Percentiles rank a stretch among this genome's conserved stretches.
Evolutionary conservation across 64 coral and sea anemone genomes (phyloP).

Genomic region (Porites australiensis): DNA sequence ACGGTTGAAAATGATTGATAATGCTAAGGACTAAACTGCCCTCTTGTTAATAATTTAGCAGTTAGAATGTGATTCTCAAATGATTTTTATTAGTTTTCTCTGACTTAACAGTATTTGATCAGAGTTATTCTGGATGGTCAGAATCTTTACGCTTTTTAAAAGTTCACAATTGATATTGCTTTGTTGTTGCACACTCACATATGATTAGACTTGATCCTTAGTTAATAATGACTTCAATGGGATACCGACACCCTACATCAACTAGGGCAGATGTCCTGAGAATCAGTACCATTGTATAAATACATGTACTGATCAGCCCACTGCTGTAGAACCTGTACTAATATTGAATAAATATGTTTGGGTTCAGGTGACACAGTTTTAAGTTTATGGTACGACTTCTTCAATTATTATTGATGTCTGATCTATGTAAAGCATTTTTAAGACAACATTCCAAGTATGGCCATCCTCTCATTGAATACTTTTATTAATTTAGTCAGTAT

Average conservation of each 20-base stretch:
- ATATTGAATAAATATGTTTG: too few species aligned
- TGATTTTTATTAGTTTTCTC: conserved; percentile 31
- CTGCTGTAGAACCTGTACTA: too few species aligned
- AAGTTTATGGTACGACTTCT: too few species aligned
- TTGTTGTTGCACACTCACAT: conserved; percentile 49
- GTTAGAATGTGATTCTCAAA: conserved; percentile 30
- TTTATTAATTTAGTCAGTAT: too few species aligned
- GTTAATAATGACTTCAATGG: neutral
- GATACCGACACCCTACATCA: conserved; percentile 46
- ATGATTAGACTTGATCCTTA: conserved; percentile 28
- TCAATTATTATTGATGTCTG: too few species aligned
- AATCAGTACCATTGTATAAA: conserved; percentile 60
- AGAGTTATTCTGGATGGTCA: conserved; percentile 51
- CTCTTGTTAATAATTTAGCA: conserved; percentile 55
- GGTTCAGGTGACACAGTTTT: conserved; percentile 25
- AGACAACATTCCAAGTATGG: too few species aligned
- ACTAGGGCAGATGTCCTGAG: conserved; percentile 55
- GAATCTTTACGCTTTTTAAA: too few species aligned
- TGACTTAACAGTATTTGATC: conserved; percentile 12
- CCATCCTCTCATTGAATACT: too few species aligned
- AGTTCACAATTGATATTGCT: conserved; percentile 21
- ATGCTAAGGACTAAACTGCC: conserved; percentile 48
- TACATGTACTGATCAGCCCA: too few species aligned
- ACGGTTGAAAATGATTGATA: conserved; percentile 73
- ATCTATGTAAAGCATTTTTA: too few species aligned